Conservation (phyloP, 2,797 vertebrate species). For the Salarias fasciatus region DNA sequence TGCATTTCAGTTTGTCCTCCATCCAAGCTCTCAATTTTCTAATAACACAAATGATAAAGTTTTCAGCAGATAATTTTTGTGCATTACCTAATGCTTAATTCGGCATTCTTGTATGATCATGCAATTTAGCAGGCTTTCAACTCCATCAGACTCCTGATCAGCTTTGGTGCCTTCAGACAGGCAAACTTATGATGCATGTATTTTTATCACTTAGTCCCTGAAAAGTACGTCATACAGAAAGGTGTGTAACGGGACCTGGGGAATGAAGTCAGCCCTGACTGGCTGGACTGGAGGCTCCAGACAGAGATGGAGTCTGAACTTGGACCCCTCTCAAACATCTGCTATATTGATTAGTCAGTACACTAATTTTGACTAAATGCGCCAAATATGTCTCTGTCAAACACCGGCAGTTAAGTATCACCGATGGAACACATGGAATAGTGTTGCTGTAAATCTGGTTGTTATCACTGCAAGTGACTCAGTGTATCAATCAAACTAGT, state of each 20-base stretch:
- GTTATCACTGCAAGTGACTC: neutral
- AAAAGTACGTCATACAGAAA: constrained; percentile 37
- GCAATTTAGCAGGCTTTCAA: too few species aligned
- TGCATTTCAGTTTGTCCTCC: too few species aligned
- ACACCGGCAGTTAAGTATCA: neutral
- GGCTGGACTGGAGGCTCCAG: constrained; percentile 37
- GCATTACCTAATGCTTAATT: too few species aligned
- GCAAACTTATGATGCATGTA: constrained; percentile 23
- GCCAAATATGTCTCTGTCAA: neutral
- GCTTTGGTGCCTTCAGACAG: constrained; percentile 29
- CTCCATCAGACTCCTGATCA: too few species aligned
- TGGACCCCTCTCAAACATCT: constrained; percentile 39
- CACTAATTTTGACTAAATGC: constrained; percentile 17
- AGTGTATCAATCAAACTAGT: neutral
- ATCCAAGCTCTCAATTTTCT: too few species aligned
- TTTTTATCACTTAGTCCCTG: constrained; percentile 42
- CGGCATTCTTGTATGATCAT: too few species aligned
- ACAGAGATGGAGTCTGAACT: constrained; percentile 55
- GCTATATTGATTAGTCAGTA: constrained; percentile 34
- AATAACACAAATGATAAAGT: too few species aligned
- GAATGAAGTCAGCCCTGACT: constrained; percentile 39
- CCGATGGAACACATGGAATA: neutral
- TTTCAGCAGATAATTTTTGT: too few species aligned
- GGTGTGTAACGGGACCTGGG: constrained; percentile 38
- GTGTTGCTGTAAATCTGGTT: too few species aligned